These are phyloP conservation scores for Lepus europaeus DNA, from an alignment of 2,113 vertebrate genomes.

Conservation along the genomic window DNA sequence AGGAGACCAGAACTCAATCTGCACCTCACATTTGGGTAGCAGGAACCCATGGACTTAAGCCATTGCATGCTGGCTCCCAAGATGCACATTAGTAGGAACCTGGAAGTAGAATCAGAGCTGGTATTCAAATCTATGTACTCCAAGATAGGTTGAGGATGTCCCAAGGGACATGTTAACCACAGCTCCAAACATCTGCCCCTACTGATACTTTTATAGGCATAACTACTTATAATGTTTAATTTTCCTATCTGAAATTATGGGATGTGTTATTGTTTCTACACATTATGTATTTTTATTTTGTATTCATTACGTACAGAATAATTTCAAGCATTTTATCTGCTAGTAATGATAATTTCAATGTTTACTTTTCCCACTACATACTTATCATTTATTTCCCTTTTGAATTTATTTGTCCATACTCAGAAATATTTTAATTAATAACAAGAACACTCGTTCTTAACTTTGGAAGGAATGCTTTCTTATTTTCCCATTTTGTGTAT, in stretches of 20 bases:
- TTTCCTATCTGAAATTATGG: neutral
- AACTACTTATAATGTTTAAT: neutral
- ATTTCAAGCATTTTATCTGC: neutral
- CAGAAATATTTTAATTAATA: neutral
- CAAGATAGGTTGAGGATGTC: no score
- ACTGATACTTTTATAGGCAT: neutral
- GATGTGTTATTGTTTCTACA: neutral
- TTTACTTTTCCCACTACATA: neutral
- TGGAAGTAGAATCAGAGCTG: no score
- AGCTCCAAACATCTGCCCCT: no score
- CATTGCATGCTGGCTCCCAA: no score
- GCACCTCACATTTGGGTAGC: no score
- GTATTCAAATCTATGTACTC: no score
- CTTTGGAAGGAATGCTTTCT: neutral
- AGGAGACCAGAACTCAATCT: no score
- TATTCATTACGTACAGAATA: neutral
- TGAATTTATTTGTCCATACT: neutral
- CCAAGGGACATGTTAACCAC: no score
- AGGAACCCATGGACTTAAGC: no score
- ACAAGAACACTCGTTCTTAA: neutral
- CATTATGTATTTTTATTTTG: neutral
- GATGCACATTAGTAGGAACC: no score
- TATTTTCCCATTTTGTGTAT: neutral
- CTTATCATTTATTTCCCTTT: neutral
- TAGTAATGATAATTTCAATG: neutral